A percentile compares a stretch with the other conserved stretches of the same genome.
Evolutionary conservation across 2,113 vertebrate species (phyloP).

Genomic region (Cyprinodon variegatus): DNA sequence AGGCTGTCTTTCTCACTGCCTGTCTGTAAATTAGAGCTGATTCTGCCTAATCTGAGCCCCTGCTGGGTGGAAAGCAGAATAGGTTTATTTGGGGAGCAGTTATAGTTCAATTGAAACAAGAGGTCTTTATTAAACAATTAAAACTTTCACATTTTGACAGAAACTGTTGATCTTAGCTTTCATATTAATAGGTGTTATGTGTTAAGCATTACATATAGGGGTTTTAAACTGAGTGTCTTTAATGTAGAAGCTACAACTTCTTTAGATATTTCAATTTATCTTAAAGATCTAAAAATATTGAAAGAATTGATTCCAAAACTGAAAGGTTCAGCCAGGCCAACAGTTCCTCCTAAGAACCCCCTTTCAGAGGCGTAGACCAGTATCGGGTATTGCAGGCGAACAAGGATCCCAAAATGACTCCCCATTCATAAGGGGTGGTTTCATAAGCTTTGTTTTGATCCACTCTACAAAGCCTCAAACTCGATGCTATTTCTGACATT

Average conservation of each 20-base stretch:
- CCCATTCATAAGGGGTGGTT: too few relatives aligned
- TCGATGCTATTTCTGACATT: too few relatives aligned
- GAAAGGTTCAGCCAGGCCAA: too few relatives aligned
- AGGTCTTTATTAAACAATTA: not conserved
- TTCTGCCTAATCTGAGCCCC: slow-evolving; percentile 46
- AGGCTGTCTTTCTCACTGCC: slow-evolving; percentile 56
- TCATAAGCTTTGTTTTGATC: too few relatives aligned
- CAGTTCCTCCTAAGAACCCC: too few relatives aligned
- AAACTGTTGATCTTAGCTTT: not conserved
- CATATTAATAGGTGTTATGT: not conserved
- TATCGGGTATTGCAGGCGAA: too few relatives aligned
- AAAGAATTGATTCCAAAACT: not conserved
- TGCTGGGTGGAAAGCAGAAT: slow-evolving; percentile 39
- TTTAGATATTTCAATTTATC: not conserved
- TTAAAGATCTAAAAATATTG: too few relatives aligned
- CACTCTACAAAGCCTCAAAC: too few relatives aligned
- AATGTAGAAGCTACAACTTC: not conserved
- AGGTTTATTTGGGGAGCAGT: slow-evolving; percentile 5
- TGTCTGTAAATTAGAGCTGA: slow-evolving; percentile 57
- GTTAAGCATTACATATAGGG: not conserved
- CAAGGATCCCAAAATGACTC: too few relatives aligned
- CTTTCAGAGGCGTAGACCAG: too few relatives aligned
- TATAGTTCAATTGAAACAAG: slow-evolving; percentile 22
- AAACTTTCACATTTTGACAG: not conserved
- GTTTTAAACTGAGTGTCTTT: too few relatives aligned